These are phyloP conservation scores for Phrynocephalus versicolor DNA, from an alignment of 2,113 vertebrate species.

Conservation along the genomic window DNA sequence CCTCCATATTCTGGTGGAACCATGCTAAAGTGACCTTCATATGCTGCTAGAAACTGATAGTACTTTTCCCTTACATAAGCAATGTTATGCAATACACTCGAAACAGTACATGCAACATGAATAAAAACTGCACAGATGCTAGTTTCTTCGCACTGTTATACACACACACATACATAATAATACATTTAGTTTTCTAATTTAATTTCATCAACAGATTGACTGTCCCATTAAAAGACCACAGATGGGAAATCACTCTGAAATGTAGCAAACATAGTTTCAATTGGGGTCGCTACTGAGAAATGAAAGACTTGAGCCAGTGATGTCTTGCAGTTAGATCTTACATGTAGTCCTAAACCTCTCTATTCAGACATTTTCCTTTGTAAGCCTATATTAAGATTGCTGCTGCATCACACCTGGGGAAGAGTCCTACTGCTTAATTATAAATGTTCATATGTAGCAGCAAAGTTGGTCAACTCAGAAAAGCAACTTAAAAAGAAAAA, in stretches of 20 bases:
- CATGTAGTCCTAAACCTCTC: not conserved
- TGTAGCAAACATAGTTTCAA: not conserved
- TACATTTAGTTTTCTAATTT: not conserved
- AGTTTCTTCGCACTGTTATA: not conserved
- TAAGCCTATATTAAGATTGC: not conserved
- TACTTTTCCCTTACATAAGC: not conserved
- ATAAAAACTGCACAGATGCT: not conserved
- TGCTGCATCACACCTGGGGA: not conserved
- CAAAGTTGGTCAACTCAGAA: not conserved
- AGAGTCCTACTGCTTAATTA: not conserved
- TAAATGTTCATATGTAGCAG: not conserved
- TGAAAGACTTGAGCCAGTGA: not conserved
- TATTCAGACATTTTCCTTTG: not conserved
- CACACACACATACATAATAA: not conserved
- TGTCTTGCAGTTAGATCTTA: not conserved
- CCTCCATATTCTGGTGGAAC: not conserved
- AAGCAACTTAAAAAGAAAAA: slow-evolving; percentile 19
- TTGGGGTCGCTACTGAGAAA: not conserved
- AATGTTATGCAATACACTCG: not conserved
- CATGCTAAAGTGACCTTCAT: not conserved
- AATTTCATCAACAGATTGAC: not conserved
- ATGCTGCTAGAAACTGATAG: not conserved
- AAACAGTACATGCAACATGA: not conserved
- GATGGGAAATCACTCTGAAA: not conserved
- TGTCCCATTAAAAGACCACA: not conserved